These are phyloP conservation scores for Andrena trimmerana DNA, from an alignment of 2,888 invertebrate species.

Conservation along the genomic window DNA sequence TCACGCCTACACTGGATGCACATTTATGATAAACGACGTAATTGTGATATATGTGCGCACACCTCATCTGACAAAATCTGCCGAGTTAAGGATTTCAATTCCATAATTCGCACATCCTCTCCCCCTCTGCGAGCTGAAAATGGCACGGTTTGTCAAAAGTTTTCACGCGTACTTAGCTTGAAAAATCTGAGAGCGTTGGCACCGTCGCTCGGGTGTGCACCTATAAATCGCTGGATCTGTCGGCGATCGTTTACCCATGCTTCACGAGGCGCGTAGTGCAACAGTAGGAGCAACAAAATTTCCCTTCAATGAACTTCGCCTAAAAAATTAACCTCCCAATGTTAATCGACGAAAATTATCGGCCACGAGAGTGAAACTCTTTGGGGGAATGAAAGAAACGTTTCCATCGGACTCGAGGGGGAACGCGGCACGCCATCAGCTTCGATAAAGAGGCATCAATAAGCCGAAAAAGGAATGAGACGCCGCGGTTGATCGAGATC, in stretches of 20 bases:
- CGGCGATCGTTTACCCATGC: not conserved
- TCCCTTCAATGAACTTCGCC: not conserved
- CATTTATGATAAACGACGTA: conserved; percentile 27
- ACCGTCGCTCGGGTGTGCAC: not conserved
- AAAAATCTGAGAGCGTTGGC: too few relatives aligned
- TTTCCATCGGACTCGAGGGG: not conserved
- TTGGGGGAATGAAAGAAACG: not conserved
- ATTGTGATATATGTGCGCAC: not conserved
- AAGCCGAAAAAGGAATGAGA: conserved; percentile 47
- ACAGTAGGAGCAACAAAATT: not conserved
- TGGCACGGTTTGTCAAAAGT: too few relatives aligned
- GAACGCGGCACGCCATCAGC: conserved; percentile 19
- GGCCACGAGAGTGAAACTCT: not conserved
- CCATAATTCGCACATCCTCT: too few relatives aligned
- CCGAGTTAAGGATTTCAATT: conserved; percentile 24
- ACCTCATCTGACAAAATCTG: conserved; percentile 12
- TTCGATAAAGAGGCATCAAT: conserved; percentile 48
- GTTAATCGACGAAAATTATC: not conserved
- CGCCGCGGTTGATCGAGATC: conserved; percentile 29
- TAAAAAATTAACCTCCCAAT: not conserved
- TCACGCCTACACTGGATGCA: not conserved
- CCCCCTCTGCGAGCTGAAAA: too few relatives aligned
- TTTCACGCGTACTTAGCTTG: too few relatives aligned
- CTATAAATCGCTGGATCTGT: conserved; percentile 10
- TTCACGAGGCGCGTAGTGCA: too few relatives aligned